These are phyloP conservation scores for Arothron firmamentum DNA, from an alignment of 2,113 vertebrate species.

Conservation along the genomic window DNA sequence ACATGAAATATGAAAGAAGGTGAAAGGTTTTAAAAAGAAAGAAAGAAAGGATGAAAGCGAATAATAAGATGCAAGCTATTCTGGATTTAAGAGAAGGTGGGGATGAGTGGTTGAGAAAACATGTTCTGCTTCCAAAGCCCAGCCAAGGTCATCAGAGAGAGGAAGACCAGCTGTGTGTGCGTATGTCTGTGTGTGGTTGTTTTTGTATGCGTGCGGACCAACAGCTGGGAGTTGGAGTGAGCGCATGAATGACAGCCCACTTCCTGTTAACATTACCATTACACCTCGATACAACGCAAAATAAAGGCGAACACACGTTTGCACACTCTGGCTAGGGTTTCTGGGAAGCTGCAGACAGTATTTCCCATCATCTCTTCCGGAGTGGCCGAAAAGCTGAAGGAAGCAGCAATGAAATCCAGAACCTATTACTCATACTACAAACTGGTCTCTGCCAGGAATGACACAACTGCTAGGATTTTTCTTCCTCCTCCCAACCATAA, in stretches of 20 bases:
- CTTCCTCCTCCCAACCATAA: slow-evolving; percentile 38
- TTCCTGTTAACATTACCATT: slow-evolving; percentile 70
- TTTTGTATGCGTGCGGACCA: slow-evolving; percentile 50
- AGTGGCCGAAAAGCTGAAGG: slow-evolving; percentile 42
- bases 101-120: slow-evolving; percentile 67
- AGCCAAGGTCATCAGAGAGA: slow-evolving; percentile 68
- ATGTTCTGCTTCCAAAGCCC: slow-evolving; percentile 50
- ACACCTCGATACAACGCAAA: slow-evolving; percentile 10
- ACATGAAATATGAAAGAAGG: slow-evolving; percentile 8
- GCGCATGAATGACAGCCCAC: slow-evolving; percentile 61
- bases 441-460: slow-evolving; percentile 55
- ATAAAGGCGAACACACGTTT: slow-evolving; percentile 8
- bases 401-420: slow-evolving; percentile 59
- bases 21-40: neutral
- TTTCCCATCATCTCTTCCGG: slow-evolving; percentile 49
- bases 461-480: slow-evolving; percentile 52
- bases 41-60: slow-evolving; percentile 15
- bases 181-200: slow-evolving; percentile 27
- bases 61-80: slow-evolving; percentile 30
- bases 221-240: slow-evolving; percentile 66
- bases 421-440: slow-evolving; percentile 64
- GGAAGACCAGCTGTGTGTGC: slow-evolving; percentile 66
- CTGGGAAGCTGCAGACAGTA: slow-evolving; percentile 51
- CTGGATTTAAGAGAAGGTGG: slow-evolving; percentile 47
- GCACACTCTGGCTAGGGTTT: slow-evolving; percentile 38